These are phyloP conservation scores for Aurelia aurita DNA, from an alignment of 30 jellyfish, hydroid and myxozoan genomes.

Conservation along the genomic window DNA sequence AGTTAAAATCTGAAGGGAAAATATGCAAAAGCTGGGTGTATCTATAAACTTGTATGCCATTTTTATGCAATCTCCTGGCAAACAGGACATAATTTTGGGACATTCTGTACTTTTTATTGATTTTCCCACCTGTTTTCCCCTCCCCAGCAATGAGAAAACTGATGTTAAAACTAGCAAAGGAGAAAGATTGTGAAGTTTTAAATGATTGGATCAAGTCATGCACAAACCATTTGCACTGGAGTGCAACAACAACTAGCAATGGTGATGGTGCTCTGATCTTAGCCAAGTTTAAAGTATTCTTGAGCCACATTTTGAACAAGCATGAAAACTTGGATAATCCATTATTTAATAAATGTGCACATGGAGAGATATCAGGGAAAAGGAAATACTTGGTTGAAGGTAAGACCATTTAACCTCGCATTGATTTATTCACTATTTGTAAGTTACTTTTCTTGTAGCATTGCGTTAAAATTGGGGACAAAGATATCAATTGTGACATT, in stretches of 20 bases:
- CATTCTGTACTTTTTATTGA: not conserved
- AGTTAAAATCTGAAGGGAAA: too few relatives aligned
- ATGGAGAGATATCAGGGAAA: too few relatives aligned
- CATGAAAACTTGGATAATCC: constrained; percentile 16
- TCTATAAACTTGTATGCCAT: too few relatives aligned
- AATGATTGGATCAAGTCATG: constrained; percentile 44
- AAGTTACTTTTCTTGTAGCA: too few relatives aligned
- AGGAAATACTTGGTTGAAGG: too few relatives aligned
- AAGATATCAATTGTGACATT: too few relatives aligned
- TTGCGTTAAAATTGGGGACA: too few relatives aligned
- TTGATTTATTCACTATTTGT: too few relatives aligned
- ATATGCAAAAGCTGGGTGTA: too few relatives aligned
- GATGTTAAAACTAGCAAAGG: constrained; percentile 13
- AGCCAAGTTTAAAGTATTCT: constrained; percentile 28
- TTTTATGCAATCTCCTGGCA: too few relatives aligned
- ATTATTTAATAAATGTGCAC: constrained; percentile 36
- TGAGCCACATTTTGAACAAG: constrained; percentile 15
- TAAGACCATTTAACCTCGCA: too few relatives aligned
- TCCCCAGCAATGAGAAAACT: constrained; percentile 12
- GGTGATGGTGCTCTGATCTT: constrained; percentile 35
- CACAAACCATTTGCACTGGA: constrained; percentile 44
- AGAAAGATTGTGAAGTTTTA: constrained; percentile 25
- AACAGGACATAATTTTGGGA: too few relatives aligned
- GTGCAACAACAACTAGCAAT: constrained; percentile 48
- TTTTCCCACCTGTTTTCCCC: not conserved